Base-by-base conservation (phyloP, 2,888 invertebrate species). In the Heliconius sara region DNA sequence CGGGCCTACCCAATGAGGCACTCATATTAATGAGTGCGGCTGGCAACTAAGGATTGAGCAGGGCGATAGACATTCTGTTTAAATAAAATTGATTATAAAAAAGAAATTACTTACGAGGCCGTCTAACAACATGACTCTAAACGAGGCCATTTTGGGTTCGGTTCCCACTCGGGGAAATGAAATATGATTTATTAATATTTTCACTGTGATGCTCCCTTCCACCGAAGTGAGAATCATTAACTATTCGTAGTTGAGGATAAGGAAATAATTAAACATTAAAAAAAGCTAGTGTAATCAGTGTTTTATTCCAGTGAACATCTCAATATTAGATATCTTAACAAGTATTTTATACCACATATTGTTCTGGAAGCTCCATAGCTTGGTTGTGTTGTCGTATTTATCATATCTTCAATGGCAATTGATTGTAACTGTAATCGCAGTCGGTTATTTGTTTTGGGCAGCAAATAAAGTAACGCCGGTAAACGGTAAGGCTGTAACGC, bases 401-500 rank as follows among this genome's bases (percentile, higher is more conserved):
- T 87, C 85, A 81, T 83, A 84, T 79, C 81, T 82, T 77, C 87
- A 85, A 82, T 89, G 88, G 86, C 85, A 84, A 84, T 83, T 86
- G 83, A 81, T 88, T 86, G 85, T 89, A 85, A 85, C 89, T 87
- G 85, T 91, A 89, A 90, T 90, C 87, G 90, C 89, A 89, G 88
- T 91, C 88, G 90, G 87, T 89, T 84, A 90, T 93, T 91, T 92
- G 86, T 92, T 91, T 91, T 92, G 92, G 91, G 91, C 90, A 93
- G 93, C 92, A 83, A 85, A 85, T 80, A 91, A 87, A 88, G 85
- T 70, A 67, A 68, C 68, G 30, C 70, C 80, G n/a, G 72, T 76
- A 60, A 83, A 63, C 65, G 77, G 79, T 66, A 84, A 78, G 68
- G 39, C 63, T 25, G 71, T 30, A 4, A 52, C 63, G 12, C 34